phyloP scores from a whole-genome alignment of 2,888 invertebrate genomes.

The Tinea pellionella region DNA sequence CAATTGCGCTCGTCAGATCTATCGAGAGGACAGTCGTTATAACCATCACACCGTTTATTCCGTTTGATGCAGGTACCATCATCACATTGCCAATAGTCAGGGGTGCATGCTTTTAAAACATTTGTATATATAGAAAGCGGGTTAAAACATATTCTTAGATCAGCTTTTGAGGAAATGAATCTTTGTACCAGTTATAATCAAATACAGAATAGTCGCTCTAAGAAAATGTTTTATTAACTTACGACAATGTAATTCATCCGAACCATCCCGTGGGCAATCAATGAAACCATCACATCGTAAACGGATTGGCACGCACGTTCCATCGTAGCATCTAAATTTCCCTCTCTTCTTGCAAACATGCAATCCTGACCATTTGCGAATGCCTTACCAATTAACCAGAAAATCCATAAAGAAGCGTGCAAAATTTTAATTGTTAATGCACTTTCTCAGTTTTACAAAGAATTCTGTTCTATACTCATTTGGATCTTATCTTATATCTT shows the following conservation, averaged over 20 bases:
- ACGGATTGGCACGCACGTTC: conserved; percentile 76
- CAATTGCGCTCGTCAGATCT: conserved; percentile 81
- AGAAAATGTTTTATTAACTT: conserved; percentile 38
- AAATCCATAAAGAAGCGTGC: conserved; percentile 30
- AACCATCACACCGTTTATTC: conserved; percentile 73
- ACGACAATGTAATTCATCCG: conserved; percentile 74
- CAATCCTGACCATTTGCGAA: conserved; percentile 41
- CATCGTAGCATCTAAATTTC: conserved; percentile 78
- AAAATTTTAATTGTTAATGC: conserved; percentile 9
- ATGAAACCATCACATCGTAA: conserved; percentile 78
- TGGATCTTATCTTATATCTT: not conserved
- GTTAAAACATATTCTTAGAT: not conserved
- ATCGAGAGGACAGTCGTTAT: conserved; percentile 77
- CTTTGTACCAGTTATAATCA: too few species aligned
- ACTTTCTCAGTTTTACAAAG: too few species aligned
- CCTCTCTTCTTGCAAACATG: conserved; percentile 58
- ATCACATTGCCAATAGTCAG: conserved; percentile 80
- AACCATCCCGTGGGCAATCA: conserved; percentile 75
- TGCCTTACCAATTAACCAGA: not conserved
- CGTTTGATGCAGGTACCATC: conserved; percentile 74
- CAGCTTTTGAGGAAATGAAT: not conserved
- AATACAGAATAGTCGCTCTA: not conserved
- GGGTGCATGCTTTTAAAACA: conserved; percentile 71
- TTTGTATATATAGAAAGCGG: not conserved
- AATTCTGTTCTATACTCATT: too few species aligned